Conservation (phyloP, 2,888 invertebrate species). For the Cephus sareptanus region DNA sequence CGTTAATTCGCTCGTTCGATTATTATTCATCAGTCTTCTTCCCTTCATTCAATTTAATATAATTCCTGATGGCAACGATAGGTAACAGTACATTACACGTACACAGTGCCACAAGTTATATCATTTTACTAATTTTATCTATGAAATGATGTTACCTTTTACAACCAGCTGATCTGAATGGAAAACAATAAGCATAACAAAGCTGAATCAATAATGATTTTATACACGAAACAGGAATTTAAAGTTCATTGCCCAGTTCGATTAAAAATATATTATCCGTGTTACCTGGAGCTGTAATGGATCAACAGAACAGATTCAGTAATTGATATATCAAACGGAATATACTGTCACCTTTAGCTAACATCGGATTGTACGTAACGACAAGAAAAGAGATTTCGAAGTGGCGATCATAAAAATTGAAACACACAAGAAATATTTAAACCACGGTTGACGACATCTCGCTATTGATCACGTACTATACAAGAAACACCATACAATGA, state of each 20-base stretch:
- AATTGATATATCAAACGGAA: background rate
- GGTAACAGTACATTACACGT: conserved; percentile 1
- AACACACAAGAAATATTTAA: conserved; percentile 11
- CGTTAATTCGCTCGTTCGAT: background rate
- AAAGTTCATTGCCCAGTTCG: background rate
- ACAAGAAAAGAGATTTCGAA: conserved; percentile 21
- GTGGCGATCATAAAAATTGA: conserved; percentile 14
- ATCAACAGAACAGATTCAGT: background rate
- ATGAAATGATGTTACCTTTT: background rate
- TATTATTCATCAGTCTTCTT: conserved; percentile 49
- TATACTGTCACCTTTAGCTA: conserved; percentile 3
- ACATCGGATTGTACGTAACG: conserved; percentile 26
- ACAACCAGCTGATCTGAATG: background rate
- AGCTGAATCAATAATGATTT: background rate
- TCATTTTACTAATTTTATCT: conserved; percentile 20
- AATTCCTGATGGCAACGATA: background rate
- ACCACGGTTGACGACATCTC: conserved; percentile 4
- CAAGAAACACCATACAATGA: conserved; percentile 23
- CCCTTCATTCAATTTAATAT: background rate
- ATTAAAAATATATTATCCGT: background rate
- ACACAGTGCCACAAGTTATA: conserved; percentile 12
- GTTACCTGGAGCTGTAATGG: background rate
- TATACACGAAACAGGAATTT: background rate
- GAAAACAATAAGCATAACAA: background rate
- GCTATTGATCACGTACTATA: conserved; percentile 18